A percentile compares a stretch with the other conserved stretches of the same genome.
phyloP scores from a whole-genome alignment of 2,113 vertebrate species.

The Ammospiza caudacuta region DNA sequence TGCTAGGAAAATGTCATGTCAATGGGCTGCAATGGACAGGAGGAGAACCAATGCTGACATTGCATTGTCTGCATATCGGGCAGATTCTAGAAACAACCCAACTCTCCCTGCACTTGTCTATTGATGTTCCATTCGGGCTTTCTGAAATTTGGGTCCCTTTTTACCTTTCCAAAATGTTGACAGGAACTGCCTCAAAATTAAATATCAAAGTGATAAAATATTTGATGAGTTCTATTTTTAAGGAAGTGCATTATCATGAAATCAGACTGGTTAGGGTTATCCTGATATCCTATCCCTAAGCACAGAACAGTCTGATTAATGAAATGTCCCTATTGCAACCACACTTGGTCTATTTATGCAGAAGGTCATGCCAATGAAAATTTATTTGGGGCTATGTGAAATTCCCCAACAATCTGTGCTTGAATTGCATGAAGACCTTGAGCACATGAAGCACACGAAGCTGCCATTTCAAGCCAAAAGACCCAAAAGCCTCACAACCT shows the following conservation, averaged over 20 bases:
- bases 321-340: neutral
- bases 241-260: neutral
- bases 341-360: neutral
- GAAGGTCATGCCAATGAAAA: neutral
- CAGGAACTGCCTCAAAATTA: neutral
- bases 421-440: neutral
- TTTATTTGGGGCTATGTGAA: neutral
- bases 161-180: neutral
- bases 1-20: neutral
- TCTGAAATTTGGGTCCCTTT: neutral
- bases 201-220: neutral
- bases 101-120: neutral
- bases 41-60: neutral
- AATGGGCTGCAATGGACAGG: neutral
- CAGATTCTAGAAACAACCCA: neutral
- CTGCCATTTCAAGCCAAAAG: neutral
- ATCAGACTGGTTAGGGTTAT: neutral
- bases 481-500: neutral
- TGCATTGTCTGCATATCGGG: neutral
- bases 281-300: neutral
- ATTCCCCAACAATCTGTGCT: neutral
- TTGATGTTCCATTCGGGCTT: neutral
- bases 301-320: neutral
- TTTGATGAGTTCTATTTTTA: neutral
- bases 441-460: rapidly evolving